These are phyloP conservation scores for Rana temporaria DNA, from an alignment of 2,113 vertebrate genomes.

Conservation along the genomic window DNA sequence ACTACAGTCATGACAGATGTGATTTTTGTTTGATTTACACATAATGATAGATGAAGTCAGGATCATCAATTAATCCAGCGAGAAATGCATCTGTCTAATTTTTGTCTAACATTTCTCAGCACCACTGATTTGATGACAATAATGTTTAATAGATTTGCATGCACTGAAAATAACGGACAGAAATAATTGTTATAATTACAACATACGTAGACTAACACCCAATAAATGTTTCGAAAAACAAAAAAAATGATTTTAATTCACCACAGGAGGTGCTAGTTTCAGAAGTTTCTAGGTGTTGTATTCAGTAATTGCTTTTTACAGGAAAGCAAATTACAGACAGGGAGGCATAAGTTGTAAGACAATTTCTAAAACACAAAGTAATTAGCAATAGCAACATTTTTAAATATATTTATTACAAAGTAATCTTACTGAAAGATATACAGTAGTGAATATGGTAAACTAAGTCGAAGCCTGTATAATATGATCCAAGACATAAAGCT, in stretches of 20 bases:
- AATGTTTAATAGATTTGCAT: slow-evolving; percentile 19
- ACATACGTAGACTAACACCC: slow-evolving; percentile 11
- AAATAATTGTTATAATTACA: slow-evolving; percentile 44
- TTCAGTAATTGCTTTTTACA: slow-evolving; percentile 40
- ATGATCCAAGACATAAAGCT: too few relatives aligned
- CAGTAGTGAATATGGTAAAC: background rate
- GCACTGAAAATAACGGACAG: slow-evolving; percentile 16
- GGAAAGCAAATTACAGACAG: slow-evolving; percentile 21
- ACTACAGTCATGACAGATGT: background rate
- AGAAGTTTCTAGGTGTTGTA: background rate
- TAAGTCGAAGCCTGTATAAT: too few relatives aligned
- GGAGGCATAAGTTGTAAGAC: background rate
- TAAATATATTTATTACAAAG: background rate
- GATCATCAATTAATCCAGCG: background rate
- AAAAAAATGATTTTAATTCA: background rate
- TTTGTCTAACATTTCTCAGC: background rate
- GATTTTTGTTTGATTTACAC: background rate
- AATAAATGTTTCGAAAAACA: slow-evolving; percentile 39
- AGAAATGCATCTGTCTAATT: background rate
- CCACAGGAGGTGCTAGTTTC: slow-evolving; percentile 35
- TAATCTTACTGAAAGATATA: background rate
- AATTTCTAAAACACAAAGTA: background rate
- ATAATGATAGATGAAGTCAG: background rate
- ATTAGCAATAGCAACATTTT: background rate
- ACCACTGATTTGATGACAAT: slow-evolving; percentile 23